phyloP scores from a whole-genome alignment of 2,888 invertebrate genomes.

The Acronicta alni region DNA sequence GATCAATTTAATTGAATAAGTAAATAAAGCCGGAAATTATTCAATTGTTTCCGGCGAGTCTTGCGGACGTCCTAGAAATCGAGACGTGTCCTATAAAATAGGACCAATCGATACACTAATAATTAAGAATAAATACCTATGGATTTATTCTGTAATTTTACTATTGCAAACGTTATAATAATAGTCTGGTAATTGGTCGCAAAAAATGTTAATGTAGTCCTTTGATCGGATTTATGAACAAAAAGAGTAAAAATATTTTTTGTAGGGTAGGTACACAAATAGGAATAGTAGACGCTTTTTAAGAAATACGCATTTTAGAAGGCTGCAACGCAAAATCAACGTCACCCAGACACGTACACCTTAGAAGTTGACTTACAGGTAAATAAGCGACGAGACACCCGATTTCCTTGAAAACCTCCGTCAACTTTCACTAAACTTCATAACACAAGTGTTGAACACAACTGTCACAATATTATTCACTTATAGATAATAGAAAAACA shows the following conservation, averaged over 20 bases:
- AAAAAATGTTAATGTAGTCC: background rate
- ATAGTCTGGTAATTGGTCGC: background rate
- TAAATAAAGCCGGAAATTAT: slow-evolving; percentile 16
- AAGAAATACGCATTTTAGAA: slow-evolving; percentile 41
- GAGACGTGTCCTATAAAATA: slow-evolving; percentile 35
- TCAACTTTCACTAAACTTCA: slow-evolving; percentile 85
- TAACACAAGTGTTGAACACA: slow-evolving; percentile 82
- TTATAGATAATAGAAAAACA: slow-evolving; percentile 75
- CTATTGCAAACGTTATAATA: no score
- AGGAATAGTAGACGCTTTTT: background rate
- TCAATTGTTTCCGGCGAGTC: slow-evolving; percentile 28
- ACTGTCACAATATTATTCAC: slow-evolving; percentile 79
- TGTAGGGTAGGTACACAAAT: background rate
- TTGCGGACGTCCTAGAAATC: slow-evolving; percentile 52
- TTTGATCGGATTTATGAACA: background rate
- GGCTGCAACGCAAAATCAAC: slow-evolving; percentile 69
- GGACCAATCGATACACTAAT: slow-evolving; percentile 24
- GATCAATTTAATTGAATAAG: background rate
- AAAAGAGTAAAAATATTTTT: background rate
- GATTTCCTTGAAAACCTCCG: slow-evolving; percentile 79
- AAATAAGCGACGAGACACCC: slow-evolving; percentile 78
- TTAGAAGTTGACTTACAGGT: slow-evolving; percentile 80
- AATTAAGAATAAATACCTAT: background rate
- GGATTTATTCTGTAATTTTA: background rate
- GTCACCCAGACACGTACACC: slow-evolving; percentile 83